Evolutionary conservation across 2,113 vertebrate species (phyloP).

Genomic region (Pipa parva): DNA sequence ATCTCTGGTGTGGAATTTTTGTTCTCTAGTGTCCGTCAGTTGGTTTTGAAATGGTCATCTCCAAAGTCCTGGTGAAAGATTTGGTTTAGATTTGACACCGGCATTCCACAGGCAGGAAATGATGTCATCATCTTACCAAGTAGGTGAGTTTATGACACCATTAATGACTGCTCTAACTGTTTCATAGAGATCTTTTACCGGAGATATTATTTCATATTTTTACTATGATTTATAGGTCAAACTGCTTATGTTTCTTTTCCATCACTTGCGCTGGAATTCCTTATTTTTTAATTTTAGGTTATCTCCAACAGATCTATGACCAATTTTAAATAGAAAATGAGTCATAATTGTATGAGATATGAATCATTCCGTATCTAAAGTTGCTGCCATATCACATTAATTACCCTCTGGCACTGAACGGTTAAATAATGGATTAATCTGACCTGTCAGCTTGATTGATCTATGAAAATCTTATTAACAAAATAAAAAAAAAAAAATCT

Average conservation of each 20-base stretch:
- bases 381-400: conserved; percentile 17
- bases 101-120: conserved; percentile 56
- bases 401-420: conserved; percentile 9
- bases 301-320: conserved; percentile 9
- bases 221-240: too few relatives aligned
- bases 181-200: neutral
- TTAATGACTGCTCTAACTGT: neutral
- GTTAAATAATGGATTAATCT: conserved; percentile 13
- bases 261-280: too few relatives aligned
- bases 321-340: conserved; percentile 14
- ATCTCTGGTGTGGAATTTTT: conserved; percentile 12
- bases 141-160: conserved; percentile 43
- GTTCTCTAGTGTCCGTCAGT: conserved; percentile 49
- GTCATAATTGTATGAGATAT: conserved; percentile 22
- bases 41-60: conserved; percentile 57
- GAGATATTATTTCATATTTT: neutral
- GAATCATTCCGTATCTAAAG: conserved; percentile 13
- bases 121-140: conserved; percentile 63
- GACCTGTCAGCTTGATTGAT: neutral
- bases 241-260: too few relatives aligned
- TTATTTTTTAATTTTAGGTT: neutral
- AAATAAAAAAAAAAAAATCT: neutral
- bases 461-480: conserved; percentile 11
- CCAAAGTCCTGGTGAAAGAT: conserved; percentile 56
- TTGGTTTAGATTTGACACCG: conserved; percentile 55